phyloP scores from a whole-genome alignment of 2,888 invertebrate genomes.

The Thymelicus acteon region DNA sequence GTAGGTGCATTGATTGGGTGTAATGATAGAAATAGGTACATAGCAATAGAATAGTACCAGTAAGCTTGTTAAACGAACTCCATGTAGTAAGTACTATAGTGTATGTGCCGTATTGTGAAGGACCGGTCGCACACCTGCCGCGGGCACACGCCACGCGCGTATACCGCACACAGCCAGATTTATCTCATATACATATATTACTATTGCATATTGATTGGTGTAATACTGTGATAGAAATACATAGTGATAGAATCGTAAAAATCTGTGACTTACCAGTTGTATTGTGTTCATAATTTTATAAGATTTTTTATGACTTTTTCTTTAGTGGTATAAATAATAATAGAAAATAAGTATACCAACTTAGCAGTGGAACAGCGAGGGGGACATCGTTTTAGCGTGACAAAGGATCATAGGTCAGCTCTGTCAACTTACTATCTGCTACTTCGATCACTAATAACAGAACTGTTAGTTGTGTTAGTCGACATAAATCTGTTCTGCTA shows the following conservation, averaged over 20 bases:
- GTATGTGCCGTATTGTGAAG: conserved; percentile 46
- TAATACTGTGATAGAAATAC: neutral
- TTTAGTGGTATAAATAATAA: too few species aligned
- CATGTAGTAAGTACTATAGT: conserved; percentile 40
- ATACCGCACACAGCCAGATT: conserved; percentile 52
- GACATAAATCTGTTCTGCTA: too few species aligned
- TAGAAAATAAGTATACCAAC: too few species aligned
- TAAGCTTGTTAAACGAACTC: conserved; percentile 39
- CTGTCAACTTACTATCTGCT: too few species aligned
- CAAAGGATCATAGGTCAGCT: too few species aligned
- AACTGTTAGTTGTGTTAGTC: too few species aligned
- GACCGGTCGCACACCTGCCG: conserved; percentile 75
- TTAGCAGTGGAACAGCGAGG: too few species aligned
- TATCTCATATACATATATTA: neutral
- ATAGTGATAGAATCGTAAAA: neutral
- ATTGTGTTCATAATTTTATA: too few species aligned
- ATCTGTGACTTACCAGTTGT: too few species aligned
- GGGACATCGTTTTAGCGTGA: too few species aligned
- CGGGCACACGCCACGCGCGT: conserved; percentile 76
- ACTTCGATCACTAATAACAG: too few species aligned
- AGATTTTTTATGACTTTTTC: too few species aligned
- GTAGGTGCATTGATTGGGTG: conserved; percentile 40
- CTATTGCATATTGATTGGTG: neutral
- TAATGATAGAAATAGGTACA: conserved; percentile 39
- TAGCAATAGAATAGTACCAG: conserved; percentile 16